A percentile compares a stretch with the other conserved stretches of the same genome.
These are phyloP conservation scores for Ceriagrion tenellum DNA, from an alignment of 2,888 invertebrate genomes.

Conservation along the genomic window DNA sequence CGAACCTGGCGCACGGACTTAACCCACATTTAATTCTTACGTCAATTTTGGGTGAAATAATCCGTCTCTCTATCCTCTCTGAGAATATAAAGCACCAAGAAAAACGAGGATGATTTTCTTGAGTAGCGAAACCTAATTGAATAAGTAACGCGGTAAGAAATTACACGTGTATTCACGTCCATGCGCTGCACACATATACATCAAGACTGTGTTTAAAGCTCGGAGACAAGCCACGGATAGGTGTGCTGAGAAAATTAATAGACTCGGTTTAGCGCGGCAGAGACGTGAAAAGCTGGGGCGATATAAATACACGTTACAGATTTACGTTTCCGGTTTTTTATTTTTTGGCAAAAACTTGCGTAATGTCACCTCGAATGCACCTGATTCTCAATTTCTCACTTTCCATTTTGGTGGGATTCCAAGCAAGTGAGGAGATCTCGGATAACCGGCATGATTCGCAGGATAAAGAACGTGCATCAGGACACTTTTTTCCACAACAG, in stretches of 20 bases:
- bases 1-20: too few relatives aligned
- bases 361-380: background rate
- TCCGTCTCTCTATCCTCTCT: too few relatives aligned
- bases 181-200: background rate
- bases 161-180: background rate
- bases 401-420: background rate
- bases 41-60: too few relatives aligned
- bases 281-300: background rate
- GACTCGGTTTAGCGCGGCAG: background rate
- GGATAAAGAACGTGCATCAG: background rate
- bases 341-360: background rate
- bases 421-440: background rate
- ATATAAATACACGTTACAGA: background rate
- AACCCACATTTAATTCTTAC: too few relatives aligned
- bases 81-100: too few relatives aligned
- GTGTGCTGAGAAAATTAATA: background rate
- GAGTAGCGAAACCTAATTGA: background rate
- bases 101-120: too few relatives aligned
- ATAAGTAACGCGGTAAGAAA: background rate
- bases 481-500: background rate
- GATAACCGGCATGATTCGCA: background rate
- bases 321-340: background rate
- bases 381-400: constrained; percentile 23
- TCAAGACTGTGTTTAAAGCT: background rate
- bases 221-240: background rate